These are phyloP conservation scores for Eptesicus fuscus DNA, from an alignment of 2,113 vertebrate genomes.

Conservation along the genomic window DNA sequence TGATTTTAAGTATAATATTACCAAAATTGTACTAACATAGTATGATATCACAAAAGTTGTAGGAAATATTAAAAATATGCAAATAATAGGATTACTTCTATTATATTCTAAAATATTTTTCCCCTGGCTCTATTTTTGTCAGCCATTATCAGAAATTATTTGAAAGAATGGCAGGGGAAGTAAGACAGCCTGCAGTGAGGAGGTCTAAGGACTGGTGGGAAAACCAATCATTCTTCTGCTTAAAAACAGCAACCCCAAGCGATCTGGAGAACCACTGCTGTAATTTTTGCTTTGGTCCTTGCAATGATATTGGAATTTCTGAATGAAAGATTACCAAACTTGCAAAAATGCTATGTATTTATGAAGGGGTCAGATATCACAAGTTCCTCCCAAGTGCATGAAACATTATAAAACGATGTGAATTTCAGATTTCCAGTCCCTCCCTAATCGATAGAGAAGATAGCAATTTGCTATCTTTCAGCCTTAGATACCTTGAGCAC, in stretches of 20 bases:
- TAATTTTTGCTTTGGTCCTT: constrained; percentile 43
- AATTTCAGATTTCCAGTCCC: constrained; percentile 37
- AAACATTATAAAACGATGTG: constrained; percentile 52
- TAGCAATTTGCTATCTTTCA: constrained; percentile 32
- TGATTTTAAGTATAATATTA: too few species aligned
- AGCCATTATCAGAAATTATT: constrained; percentile 23
- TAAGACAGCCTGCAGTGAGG: constrained; percentile 17
- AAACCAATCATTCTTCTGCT: neutral
- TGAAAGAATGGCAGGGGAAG: constrained; percentile 56
- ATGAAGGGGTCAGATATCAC: constrained; percentile 44
- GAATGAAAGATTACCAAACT: constrained; percentile 50
- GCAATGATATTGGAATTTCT: neutral
- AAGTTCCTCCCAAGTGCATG: constrained; percentile 49
- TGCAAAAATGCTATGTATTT: constrained; percentile 63
- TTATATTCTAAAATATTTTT: too few species aligned
- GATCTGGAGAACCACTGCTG: constrained; percentile 24
- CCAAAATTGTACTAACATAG: too few species aligned
- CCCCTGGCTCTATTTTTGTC: neutral
- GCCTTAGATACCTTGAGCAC: neutral
- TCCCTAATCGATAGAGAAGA: neutral
- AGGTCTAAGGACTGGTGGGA: constrained; percentile 22
- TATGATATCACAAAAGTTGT: too few species aligned
- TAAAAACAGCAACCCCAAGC: constrained; percentile 37
- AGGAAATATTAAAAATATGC: too few species aligned
- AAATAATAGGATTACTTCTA: too few species aligned